Percentiles rank a stretch among this genome's conserved stretches.
Evolutionary conservation across 2,888 invertebrate species (phyloP).

Genomic region (Lamellibrachia columna): DNA sequence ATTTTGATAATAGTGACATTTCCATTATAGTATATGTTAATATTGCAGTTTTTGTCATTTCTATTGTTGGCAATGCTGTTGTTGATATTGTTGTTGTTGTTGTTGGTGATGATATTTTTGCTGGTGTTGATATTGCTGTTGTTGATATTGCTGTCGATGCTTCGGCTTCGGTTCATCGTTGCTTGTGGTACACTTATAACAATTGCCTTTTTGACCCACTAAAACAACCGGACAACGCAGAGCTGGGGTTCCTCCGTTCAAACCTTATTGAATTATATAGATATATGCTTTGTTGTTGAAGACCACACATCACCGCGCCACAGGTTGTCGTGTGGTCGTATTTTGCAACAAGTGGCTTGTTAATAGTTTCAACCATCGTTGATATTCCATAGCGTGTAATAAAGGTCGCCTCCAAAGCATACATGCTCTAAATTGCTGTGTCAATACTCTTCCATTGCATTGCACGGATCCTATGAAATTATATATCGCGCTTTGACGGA

Average conservation of each 20-base stretch:
- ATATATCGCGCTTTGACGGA: not conserved
- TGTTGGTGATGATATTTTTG: too few species aligned
- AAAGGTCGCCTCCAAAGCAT: not conserved
- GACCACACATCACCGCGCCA: not conserved
- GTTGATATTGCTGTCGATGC: not conserved
- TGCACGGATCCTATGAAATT: not conserved
- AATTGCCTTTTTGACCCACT: not conserved
- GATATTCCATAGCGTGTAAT: not conserved
- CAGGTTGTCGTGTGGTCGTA: not conserved
- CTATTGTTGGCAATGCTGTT: too few species aligned
- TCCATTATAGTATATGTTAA: too few species aligned
- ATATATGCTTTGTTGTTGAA: not conserved
- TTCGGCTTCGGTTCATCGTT: not conserved
- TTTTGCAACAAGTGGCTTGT: not conserved
- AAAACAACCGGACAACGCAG: not conserved
- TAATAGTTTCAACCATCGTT: not conserved
- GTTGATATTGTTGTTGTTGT: too few species aligned
- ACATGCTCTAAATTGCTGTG: not conserved
- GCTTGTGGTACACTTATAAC: not conserved
- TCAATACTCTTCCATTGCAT: not conserved
- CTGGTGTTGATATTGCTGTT: too few species aligned
- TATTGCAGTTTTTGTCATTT: too few species aligned
- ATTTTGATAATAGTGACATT: too few species aligned
- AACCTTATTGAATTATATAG: not conserved
- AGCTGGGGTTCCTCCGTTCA: not conserved